These are phyloP conservation scores for Acronicta psi DNA, from an alignment of 2,888 invertebrate genomes.

Conservation along the genomic window DNA sequence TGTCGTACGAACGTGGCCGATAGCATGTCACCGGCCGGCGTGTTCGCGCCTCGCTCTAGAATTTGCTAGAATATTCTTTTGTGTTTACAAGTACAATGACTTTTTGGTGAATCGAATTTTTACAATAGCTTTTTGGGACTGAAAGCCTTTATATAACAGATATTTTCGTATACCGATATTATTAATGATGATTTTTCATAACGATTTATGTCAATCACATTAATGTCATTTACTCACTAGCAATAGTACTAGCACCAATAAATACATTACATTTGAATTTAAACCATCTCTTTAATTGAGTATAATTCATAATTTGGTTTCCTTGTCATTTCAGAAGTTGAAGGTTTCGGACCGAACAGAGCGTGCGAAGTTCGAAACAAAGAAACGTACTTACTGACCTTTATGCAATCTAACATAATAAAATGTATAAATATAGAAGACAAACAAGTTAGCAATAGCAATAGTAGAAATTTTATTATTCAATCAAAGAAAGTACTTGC, in stretches of 20 bases:
- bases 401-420: constrained; percentile 64
- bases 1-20: constrained; percentile 82
- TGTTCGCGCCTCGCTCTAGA: constrained; percentile 83
- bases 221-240: too few relatives aligned
- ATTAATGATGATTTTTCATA: too few relatives aligned
- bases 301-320: constrained; percentile 13
- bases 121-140: constrained; percentile 34
- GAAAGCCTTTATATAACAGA: constrained; percentile 1
- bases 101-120: constrained; percentile 56
- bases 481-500: neutral
- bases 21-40: constrained; percentile 80
- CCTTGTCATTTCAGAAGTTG: constrained; percentile 51
- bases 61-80: constrained; percentile 83
- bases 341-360: constrained; percentile 35
- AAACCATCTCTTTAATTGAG: neutral
- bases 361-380: constrained; percentile 49
- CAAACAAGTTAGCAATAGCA: constrained; percentile 36
- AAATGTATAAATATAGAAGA: constrained; percentile 54
- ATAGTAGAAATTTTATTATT: constrained; percentile 26
- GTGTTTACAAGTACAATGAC: constrained; percentile 74
- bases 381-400: constrained; percentile 59
- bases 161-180: neutral
- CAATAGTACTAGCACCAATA: too few relatives aligned
- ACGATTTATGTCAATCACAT: too few relatives aligned
- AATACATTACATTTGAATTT: too few relatives aligned